Evolutionary conservation across 2,888 invertebrate genomes (phyloP).

Genomic region (Stomorhina lunata): DNA sequence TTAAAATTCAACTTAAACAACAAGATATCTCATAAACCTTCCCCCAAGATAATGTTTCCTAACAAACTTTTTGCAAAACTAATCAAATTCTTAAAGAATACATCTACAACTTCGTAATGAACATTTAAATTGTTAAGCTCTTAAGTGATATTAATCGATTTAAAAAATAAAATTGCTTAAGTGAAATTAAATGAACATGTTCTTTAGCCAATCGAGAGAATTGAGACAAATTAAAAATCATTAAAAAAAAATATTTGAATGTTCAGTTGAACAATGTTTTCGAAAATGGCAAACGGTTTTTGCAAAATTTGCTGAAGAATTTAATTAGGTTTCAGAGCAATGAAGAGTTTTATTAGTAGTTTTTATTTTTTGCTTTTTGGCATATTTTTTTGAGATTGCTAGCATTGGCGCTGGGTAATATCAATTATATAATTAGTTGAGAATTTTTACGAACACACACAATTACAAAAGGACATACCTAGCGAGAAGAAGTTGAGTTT

Average conservation of each 20-base stretch:
- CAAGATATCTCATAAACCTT: background rate
- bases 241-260: constrained; percentile 39
- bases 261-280: background rate
- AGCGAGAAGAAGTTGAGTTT: too few relatives aligned
- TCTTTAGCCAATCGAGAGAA: constrained; percentile 11
- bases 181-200: constrained; percentile 2
- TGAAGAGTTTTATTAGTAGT: background rate
- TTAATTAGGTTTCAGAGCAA: background rate
- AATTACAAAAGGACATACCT: background rate
- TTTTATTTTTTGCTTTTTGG: background rate
- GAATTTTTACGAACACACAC: constrained; percentile 14
- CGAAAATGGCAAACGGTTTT: background rate
- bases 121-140: background rate
- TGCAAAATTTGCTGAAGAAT: background rate
- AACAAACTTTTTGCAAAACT: constrained; percentile 11
- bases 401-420: background rate
- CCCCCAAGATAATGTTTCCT: background rate
- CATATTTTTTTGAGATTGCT: background rate
- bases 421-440: constrained; percentile 54
- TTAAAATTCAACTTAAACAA: background rate
- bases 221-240: constrained; percentile 8
- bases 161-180: background rate
- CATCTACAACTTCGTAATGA: background rate
- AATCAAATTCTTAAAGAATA: constrained; percentile 2
- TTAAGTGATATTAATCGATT: constrained; percentile 15